Evolutionary conservation across 2,797 vertebrate genomes (phyloP).

Genomic region (Rhincodon typus): DNA sequence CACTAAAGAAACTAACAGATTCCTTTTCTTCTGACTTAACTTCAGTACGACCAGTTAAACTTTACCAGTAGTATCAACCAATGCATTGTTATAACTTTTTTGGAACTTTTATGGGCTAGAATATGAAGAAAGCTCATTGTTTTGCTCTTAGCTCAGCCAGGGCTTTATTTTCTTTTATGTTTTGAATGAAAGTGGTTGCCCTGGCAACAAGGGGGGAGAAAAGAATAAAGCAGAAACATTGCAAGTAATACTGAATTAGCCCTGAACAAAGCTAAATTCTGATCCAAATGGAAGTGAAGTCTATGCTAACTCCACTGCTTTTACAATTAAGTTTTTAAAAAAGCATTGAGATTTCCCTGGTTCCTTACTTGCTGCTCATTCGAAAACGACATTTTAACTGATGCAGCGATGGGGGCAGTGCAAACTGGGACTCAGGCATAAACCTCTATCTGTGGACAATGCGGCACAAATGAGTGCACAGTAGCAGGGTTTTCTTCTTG

Average conservation of each 20-base stretch:
- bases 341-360: constrained; percentile 25
- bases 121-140: constrained; percentile 66
- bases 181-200: constrained; percentile 63
- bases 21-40: background rate
- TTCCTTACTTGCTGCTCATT: constrained; percentile 20
- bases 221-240: constrained; percentile 54
- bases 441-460: constrained; percentile 63
- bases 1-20: background rate
- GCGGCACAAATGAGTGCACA: constrained; percentile 68
- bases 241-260: constrained; percentile 42
- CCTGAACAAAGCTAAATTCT: constrained; percentile 45
- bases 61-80: background rate
- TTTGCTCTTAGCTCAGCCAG: constrained; percentile 55
- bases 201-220: constrained; percentile 52
- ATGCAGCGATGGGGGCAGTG: constrained; percentile 51
- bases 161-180: constrained; percentile 60
- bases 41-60: background rate
- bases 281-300: constrained; percentile 58
- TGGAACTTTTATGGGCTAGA: constrained; percentile 48
- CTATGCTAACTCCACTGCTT: constrained; percentile 57
- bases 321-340: constrained; percentile 54
- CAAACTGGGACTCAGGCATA: constrained; percentile 28
- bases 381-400: constrained; percentile 20
- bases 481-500: constrained; percentile 70
- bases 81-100: constrained; percentile 24